Conservation (phyloP, 2,888 invertebrate species). For the Syritta pipiens region DNA sequence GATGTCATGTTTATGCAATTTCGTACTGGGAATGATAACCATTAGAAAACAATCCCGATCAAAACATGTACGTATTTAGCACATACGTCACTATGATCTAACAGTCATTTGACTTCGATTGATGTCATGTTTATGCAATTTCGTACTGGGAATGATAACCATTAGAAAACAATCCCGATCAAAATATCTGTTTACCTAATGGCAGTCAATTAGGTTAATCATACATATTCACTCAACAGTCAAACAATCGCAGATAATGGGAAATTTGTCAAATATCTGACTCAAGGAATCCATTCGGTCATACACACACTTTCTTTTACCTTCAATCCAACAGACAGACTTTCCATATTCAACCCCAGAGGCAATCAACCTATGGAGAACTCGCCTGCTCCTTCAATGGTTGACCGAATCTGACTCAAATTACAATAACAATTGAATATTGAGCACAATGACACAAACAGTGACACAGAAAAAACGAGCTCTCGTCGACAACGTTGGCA, state of each 20-base stretch:
- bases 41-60: slow-evolving; percentile 11
- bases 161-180: slow-evolving; percentile 11
- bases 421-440: slow-evolving; percentile 65
- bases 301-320: slow-evolving; percentile 61
- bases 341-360: slow-evolving; percentile 21
- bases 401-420: slow-evolving; percentile 60
- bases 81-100: too few species aligned
- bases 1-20: slow-evolving; percentile 5
- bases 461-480: slow-evolving; percentile 50
- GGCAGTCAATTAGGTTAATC: slow-evolving; percentile 41
- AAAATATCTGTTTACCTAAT: slow-evolving; percentile 34
- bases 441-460: slow-evolving; percentile 60
- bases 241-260: slow-evolving; percentile 15
- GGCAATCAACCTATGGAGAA: slow-evolving; percentile 41
- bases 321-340: slow-evolving; percentile 32
- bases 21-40: slow-evolving; percentile 1
- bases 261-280: slow-evolving; percentile 47
- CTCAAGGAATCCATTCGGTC: slow-evolving; percentile 53
- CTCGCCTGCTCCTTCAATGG: slow-evolving; percentile 54
- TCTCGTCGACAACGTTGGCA: slow-evolving; percentile 54
- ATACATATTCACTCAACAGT: slow-evolving; percentile 15
- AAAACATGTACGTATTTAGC: slow-evolving; percentile 28
- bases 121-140: slow-evolving; percentile 5
- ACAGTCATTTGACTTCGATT: too few species aligned
- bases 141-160: slow-evolving; percentile 1